Conservation (phyloP, 1,140 invertebrate genomes). For the Bicyclus anynana region DNA sequence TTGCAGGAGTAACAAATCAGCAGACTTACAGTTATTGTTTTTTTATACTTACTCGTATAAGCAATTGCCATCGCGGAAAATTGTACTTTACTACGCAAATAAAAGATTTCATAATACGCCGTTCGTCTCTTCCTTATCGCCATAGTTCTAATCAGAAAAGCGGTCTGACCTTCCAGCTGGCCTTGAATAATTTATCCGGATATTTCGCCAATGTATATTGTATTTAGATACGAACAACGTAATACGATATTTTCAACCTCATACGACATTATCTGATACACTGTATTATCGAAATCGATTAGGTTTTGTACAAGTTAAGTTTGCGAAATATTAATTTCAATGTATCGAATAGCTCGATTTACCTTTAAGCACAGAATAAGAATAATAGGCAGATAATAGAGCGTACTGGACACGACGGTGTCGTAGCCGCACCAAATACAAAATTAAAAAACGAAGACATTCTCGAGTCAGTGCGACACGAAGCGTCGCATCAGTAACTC, state of each 20-base stretch:
- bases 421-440: too few species aligned
- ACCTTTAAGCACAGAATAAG: too few species aligned
- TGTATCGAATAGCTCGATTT: too few species aligned
- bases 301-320: too few species aligned
- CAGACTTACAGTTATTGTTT: conserved; percentile 63
- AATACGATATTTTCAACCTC: conserved; percentile 20
- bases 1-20: conserved; percentile 63
- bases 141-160: conserved; percentile 68
- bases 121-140: conserved; percentile 52
- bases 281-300: conserved; percentile 10
- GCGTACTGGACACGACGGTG: too few species aligned
- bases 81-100: conserved; percentile 29
- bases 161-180: conserved; percentile 66
- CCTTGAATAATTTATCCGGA: conserved; percentile 73
- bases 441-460: too few species aligned
- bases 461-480: too few species aligned
- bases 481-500: too few species aligned
- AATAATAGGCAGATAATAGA: too few species aligned
- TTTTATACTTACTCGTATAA: conserved; percentile 40
- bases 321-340: too few species aligned
- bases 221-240: conserved; percentile 19
- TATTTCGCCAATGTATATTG: conserved; percentile 56
- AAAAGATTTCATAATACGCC: conserved; percentile 41
- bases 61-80: conserved; percentile 29
- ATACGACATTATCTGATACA: conserved; percentile 9